Base-by-base conservation (phyloP, 2,113 vertebrate genomes). In the Xenopus borealis region DNA sequence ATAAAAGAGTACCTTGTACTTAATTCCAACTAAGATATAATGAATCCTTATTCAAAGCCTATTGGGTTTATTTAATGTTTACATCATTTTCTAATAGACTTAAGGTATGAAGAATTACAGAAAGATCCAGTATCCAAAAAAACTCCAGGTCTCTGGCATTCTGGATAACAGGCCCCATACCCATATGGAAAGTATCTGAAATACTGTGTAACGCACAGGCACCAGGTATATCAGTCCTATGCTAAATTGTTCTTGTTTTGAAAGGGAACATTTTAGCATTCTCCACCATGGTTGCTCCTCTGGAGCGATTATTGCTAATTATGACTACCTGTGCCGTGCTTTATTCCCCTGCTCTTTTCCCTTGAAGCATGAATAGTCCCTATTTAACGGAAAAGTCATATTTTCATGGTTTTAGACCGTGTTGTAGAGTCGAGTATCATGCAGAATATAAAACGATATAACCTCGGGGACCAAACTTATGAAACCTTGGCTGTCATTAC, bases 291-390 rank as follows among this genome's bases (percentile, higher is more conserved):
- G 63, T 18, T 10, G 44, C 44, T 66, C n/a, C n/a, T 66, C n/a
- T 66, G 17, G 62, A 64, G 44, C n/a, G 16, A 66, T 66, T 66
- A 13, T 50, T 47, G 65, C 19, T 67, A 52, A 23, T 67, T 67
- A 50, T 52, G 18, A 18, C 6, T 52, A 23, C 46, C 65, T 67
- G 45, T 12, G 19, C 46, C 12, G 18, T 12, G 4, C 45, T 12
- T 50, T n/a, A 67, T 67, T 47, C 10, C 12, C 13, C 13, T 20
- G 12, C 19, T 19, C 11, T 45, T 47, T 67, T 45, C 50, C 46
- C 19, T 67, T 55, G 17, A 55, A 50, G 46, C 65, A 13, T 20
- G 65, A 20, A 23, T 3, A 23, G 19, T 16, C 19, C 10, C 58
- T 61, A 23, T 27, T 61, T 61, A 61, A 61, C 14, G 2, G 12